Evolutionary conservation across 2,797 vertebrate species (phyloP), one percentile per base, ranked within the genome.

Genomic region (Sebastes hubbsi): DNA sequence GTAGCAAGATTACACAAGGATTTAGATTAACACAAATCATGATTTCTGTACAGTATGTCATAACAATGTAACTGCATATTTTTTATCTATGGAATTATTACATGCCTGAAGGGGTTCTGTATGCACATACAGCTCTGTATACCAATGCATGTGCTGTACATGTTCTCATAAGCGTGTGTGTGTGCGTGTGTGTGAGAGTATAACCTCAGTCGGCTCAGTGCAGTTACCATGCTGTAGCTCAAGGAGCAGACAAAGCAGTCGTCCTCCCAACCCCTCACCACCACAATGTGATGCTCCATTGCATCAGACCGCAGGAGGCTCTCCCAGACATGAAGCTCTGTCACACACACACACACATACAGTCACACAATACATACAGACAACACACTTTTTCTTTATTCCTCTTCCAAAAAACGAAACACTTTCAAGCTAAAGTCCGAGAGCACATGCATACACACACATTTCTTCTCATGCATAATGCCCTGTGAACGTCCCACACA

Each of bases 261-360:
- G 74, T 85, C 88, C 79, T 88, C 83, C 77, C 64, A 78, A 77
- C 86, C 75, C 82, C 84, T 91, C 89, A 73, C 75, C 82, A 79
- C 90, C 87, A 93, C 93, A 94, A 91, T 90, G 89, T 91, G 92
- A 94, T 82, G 92, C 92, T 91, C 87, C 89, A 89, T 93, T 93
- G 90, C 90, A 82, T 73, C 83, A 83, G 80, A 92, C 93, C 85
- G 74, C 93, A 95, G 83, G 82, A 90, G 77, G 82, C 79, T 88
- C 83, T 69, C 72, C 72, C 86, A 86, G 88, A 91, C 87, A 81
- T 84, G 78, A 82, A 76, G 56, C 84, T 81, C 71, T 80, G 52
- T 62, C 74, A 13, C 66, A 59, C 65, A 63, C 25, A 14, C 60
- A 22, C 79, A 25, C 55, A 30, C 65, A 30, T 25, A 5, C 20